Percentiles rank a stretch among this genome's conserved stretches.
These are phyloP conservation scores for Trachymyrmex cornetzi DNA, from an alignment of 1,140 invertebrate species.

Conservation along the genomic window DNA sequence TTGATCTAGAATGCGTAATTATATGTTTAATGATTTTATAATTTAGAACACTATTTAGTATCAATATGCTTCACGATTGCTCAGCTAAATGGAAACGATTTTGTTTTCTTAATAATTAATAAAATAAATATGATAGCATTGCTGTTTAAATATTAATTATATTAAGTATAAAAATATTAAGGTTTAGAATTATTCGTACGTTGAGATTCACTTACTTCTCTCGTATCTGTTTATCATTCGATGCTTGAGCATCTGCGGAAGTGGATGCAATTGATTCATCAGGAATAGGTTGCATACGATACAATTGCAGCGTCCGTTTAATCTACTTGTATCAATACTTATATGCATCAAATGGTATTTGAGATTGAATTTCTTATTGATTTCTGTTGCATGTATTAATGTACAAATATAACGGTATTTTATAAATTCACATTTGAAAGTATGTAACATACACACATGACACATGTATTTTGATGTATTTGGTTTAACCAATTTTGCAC, in stretches of 20 bases:
- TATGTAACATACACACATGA: not conserved
- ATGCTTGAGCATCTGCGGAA: not conserved
- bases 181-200: not conserved
- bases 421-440: not conserved
- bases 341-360: constrained; percentile 8
- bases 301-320: constrained; percentile 6
- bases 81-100: not conserved
- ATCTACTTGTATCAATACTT: constrained; percentile 14
- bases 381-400: not conserved
- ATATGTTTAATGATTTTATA: not conserved
- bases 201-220: constrained; percentile 35
- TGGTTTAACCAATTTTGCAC: constrained; percentile 12
- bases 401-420: not conserved
- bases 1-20: constrained; percentile 10
- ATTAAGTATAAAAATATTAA: not conserved
- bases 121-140: not conserved
- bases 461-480: not conserved
- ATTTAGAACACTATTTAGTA: not conserved
- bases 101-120: no score
- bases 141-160: not conserved
- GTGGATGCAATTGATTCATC: constrained; percentile 39
- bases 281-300: constrained; percentile 32
- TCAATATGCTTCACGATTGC: not conserved
- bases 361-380: constrained; percentile 25
- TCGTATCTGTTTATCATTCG: constrained; percentile 16